A percentile compares a stretch with the other conserved stretches of the same genome.
Evolutionary conservation across 2,113 vertebrate species (phyloP).

Genomic region (Daphoenositta chrysoptera): DNA sequence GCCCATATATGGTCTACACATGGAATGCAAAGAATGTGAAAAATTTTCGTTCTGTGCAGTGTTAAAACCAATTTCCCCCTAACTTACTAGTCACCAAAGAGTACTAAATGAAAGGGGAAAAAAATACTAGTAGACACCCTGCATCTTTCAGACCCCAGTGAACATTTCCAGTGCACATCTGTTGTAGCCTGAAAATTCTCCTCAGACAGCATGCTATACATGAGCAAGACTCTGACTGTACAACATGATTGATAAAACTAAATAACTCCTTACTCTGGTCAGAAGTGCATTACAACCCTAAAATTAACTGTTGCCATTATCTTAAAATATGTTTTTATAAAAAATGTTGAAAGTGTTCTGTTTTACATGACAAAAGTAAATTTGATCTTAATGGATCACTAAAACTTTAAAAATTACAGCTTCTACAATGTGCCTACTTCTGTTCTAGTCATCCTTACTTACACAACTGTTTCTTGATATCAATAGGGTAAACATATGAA

Average conservation of each 20-base stretch:
- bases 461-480: background rate
- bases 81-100: background rate
- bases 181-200: background rate
- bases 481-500: background rate
- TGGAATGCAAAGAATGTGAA: background rate
- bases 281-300: background rate
- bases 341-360: background rate
- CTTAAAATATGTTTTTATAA: background rate
- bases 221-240: background rate
- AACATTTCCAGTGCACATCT: background rate
- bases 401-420: background rate
- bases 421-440: background rate
- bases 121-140: background rate
- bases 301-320: background rate
- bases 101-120: background rate
- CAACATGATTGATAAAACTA: background rate
- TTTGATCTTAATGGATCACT: background rate
- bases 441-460: background rate
- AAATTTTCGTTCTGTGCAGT: background rate
- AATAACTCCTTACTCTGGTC: background rate
- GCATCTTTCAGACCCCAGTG: background rate
- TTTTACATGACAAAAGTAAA: background rate
- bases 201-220: background rate
- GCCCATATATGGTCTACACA: background rate
- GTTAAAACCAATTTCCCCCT: background rate